These are phyloP conservation scores for Drosophila novamexicana DNA, from an alignment of 1,140 invertebrate species.

Conservation along the genomic window DNA sequence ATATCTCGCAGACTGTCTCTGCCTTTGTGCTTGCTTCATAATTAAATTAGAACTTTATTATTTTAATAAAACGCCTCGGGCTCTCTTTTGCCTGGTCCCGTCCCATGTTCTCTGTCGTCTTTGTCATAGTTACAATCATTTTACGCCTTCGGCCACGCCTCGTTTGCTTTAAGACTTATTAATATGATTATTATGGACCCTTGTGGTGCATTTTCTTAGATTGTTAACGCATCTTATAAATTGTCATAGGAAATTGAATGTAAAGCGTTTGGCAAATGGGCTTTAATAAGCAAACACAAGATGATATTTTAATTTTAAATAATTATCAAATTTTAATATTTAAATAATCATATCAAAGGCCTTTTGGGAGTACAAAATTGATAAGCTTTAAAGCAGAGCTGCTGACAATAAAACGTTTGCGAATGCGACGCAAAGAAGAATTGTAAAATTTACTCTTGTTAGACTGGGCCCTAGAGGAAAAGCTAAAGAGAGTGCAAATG, in stretches of 20 bases:
- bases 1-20: conserved; percentile 5
- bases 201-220: conserved; percentile 36
- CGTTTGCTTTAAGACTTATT: conserved; percentile 49
- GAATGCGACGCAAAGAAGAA: too few species aligned
- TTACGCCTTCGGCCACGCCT: conserved; percentile 37
- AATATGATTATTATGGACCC: conserved; percentile 53
- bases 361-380: not conserved
- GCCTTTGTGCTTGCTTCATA: conserved; percentile 55
- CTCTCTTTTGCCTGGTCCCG: conserved; percentile 35
- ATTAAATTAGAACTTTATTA: conserved; percentile 83
- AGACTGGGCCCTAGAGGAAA: not conserved
- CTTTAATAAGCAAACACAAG: not conserved
- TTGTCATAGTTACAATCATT: conserved; percentile 49
- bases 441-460: not conserved
- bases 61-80: conserved; percentile 77
- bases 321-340: too few species aligned
- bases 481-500: not conserved
- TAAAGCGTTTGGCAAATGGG: not conserved
- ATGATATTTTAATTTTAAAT: too few species aligned
- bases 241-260: not conserved
- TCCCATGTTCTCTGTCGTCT: conserved; percentile 7
- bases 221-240: conserved; percentile 19
- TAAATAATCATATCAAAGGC: too few species aligned
- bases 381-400: not conserved
- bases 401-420: not conserved